Evolutionary conservation across 2,888 invertebrate genomes (phyloP), one percentile per base, ranked within the genome.

Genomic region (Eupithecia vulgata): DNA sequence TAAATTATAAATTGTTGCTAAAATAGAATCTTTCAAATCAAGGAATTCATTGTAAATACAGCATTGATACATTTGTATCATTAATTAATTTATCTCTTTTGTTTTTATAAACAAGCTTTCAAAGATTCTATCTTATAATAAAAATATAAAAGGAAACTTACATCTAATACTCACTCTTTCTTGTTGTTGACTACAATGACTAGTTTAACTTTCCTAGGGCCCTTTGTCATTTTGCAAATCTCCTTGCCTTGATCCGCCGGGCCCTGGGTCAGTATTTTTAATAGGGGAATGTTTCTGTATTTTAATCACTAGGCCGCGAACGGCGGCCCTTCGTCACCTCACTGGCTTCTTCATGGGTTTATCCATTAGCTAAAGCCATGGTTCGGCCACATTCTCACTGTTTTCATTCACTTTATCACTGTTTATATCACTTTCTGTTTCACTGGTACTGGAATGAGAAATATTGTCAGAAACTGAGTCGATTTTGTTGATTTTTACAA

Each of bases 101-200:
- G 1, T n/a, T 48, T n/a, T 48, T n/a, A 8, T 21, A 48, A 6
- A 10, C 7, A 12, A 21, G 21, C 25, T 57, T 64, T 35, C 62
- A 34, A 35, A 4, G 8, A 21, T 37, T n/a, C 62, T 35, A 35
- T 35, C 21, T 65, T 73, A 30, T 70, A 65, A 71, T 66, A 67
- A 67, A 52, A 25, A 57, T 25, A 57, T 45, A 35, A 61, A 57
- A 80, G 76, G 79, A 70, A 68, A 65, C 59, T 64, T 74, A 66
- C 57, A 75, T 71, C 8, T 42, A 67, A 79, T 94, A 94, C 95
- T 95, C 80, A 95, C 95, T 95, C 95, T 90, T 95, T 95, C 88
- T 95, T 95, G 91, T 94, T 95, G 93, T 95, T 95, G 90, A 95
- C 95, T 89, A 95, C 95, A 93, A 95, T 95, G 93, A 95, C 95